Base-by-base conservation (phyloP, 2,888 invertebrate species). In the Ditylenchus weischeri region DNA sequence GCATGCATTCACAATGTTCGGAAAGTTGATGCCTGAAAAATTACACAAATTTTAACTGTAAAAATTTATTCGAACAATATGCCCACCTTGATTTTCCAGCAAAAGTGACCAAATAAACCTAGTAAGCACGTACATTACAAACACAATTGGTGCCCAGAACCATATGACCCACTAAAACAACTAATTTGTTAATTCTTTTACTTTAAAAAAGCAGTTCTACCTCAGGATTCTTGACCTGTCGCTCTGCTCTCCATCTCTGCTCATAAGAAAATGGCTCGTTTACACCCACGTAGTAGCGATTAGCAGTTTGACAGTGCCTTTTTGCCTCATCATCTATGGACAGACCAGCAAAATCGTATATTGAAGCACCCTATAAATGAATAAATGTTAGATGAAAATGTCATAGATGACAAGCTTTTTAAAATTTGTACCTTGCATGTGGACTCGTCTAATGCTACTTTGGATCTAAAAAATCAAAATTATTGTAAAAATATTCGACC, bases 91-190 rank as follows among this genome's bases (percentile, higher is more conserved):
- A 51, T 69, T 69, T 43, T 69, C 69, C n/a, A 69, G 60, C 7
- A 69, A 21, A n/a, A 69, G 66, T 13, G 69, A 65, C 69, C 69
- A 69, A 13, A 69, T 29, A 50, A 66, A 69, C 15, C 68, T 69
- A 36, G 68, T 69, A 38, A 68, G 48, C 47, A 68, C 68, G 48
- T 68, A 68, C 68, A 69, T 69, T 13, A 59, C 60, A 10, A 59
- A 59, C n/a, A 69, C 69, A 29, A 69, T 69, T 0, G 69, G 69
- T 51, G 69, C 69, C 69, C 69, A 69, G 47, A 69, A 69, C 71
- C 70, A 69, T 8, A 69, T 59, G 48, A 64, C 57, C 69, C 69
- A 69, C 64, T 66, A n/a, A 64, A 66, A 61, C 21, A 10, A 58
- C 2, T 8, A 8, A 43, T 6, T 6, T 13, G 2, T 43, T 13